These are phyloP conservation scores for Myiagra hebetior DNA, from an alignment of 2,113 vertebrate genomes.

Conservation along the genomic window DNA sequence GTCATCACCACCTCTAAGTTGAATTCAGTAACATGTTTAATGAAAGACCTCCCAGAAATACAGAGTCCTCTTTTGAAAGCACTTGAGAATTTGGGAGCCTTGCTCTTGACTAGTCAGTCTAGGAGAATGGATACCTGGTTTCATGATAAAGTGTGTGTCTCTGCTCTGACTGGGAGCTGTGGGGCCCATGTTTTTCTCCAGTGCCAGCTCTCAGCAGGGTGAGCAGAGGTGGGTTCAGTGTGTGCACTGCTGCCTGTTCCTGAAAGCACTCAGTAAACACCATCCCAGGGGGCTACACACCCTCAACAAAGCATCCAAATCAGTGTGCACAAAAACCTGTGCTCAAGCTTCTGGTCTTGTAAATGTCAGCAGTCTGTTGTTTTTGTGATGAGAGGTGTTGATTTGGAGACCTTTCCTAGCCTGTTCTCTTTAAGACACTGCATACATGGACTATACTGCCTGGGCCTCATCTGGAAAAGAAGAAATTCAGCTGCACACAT, in stretches of 20 bases:
- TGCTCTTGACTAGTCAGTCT: neutral
- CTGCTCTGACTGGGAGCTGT: neutral
- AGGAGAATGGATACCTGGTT: neutral
- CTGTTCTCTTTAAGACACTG: neutral
- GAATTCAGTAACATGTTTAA: neutral
- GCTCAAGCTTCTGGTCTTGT: neutral
- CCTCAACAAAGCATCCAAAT: neutral
- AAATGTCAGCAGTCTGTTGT: neutral
- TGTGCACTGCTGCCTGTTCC: neutral
- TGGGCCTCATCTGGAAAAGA: neutral
- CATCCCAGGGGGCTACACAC: neutral
- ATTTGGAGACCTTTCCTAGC: neutral
- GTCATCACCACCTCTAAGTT: neutral
- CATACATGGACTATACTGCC: neutral
- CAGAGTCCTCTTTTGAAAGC: neutral
- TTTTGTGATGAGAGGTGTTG: neutral
- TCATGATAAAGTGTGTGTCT: neutral
- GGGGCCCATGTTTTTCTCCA: neutral
- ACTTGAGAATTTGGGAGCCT: neutral
- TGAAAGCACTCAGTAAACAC: rapidly evolving
- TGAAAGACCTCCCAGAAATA: neutral
- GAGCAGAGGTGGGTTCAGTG: neutral
- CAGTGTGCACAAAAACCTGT: neutral
- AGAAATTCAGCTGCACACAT: neutral
- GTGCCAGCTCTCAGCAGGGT: neutral